Evolutionary conservation across 2,797 vertebrate species (phyloP).

Genomic region (Dicrostonyx torquatus): DNA sequence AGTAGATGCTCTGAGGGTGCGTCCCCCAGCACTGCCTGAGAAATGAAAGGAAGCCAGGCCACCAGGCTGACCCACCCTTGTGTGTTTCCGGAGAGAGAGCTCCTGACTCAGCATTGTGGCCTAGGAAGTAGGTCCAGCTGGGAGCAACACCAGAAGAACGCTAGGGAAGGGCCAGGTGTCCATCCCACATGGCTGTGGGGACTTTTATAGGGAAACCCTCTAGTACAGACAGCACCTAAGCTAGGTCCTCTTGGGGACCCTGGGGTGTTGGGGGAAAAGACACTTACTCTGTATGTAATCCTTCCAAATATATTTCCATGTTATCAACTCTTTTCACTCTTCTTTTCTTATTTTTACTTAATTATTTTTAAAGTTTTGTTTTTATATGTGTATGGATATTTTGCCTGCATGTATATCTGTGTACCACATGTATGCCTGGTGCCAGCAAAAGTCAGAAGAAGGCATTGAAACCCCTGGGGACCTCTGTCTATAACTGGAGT

Average conservation of each 20-base stretch:
- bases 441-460: background rate
- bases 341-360: background rate
- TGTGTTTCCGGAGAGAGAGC: background rate
- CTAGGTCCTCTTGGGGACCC: background rate
- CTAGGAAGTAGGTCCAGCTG: conserved; percentile 33
- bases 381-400: background rate
- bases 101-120: conserved; percentile 54
- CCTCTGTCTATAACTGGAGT: background rate
- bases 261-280: background rate
- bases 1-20: background rate
- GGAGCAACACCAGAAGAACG: background rate
- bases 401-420: background rate
- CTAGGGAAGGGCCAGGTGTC: conserved; percentile 36
- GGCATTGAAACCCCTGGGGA: background rate
- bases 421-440: background rate
- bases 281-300: background rate
- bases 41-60: conserved; percentile 23
- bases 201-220: background rate
- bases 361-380: background rate
- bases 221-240: background rate
- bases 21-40: background rate
- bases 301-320: background rate
- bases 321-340: background rate
- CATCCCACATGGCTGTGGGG: background rate
- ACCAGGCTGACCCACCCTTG: background rate